Percentiles rank a stretch among this genome's conserved stretches.
Evolutionary conservation across 2,888 invertebrate species (phyloP).

Genomic region (Conistra vaccinii): DNA sequence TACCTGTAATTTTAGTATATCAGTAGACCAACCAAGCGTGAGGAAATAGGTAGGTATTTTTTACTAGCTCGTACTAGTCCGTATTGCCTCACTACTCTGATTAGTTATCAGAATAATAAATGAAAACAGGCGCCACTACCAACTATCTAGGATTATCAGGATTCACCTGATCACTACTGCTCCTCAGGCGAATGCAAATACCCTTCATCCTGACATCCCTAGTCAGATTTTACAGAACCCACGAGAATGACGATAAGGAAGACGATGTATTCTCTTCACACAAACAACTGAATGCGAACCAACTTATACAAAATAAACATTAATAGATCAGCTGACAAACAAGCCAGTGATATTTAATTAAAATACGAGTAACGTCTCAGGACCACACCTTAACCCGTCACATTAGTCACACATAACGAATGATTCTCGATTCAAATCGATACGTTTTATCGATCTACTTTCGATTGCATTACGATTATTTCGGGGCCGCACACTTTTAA

Average conservation of each 20-base stretch:
- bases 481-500: constrained; percentile 61
- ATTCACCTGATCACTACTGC: no score
- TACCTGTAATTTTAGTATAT: not conserved
- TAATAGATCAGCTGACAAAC: constrained; percentile 24
- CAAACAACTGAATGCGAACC: not conserved
- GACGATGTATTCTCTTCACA: not conserved
- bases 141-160: no score
- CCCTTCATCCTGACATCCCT: not conserved
- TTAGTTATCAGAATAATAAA: no score
- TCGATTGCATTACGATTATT: constrained; percentile 64
- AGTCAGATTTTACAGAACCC: no score
- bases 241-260: not conserved
- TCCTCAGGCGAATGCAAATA: not conserved
- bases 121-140: no score
- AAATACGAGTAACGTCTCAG: not conserved
- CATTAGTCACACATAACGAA: constrained; percentile 59
- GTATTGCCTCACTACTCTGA: not conserved
- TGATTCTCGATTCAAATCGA: constrained; percentile 58
- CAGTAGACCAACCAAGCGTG: not conserved
- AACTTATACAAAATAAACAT: not conserved
- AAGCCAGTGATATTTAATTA: constrained; percentile 46
- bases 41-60: not conserved
- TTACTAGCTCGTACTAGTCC: not conserved
- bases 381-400: constrained; percentile 63
- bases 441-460: constrained; percentile 66